Conservation (phyloP, 2,797 vertebrate species). For the Ctenopoma multispine region DNA sequence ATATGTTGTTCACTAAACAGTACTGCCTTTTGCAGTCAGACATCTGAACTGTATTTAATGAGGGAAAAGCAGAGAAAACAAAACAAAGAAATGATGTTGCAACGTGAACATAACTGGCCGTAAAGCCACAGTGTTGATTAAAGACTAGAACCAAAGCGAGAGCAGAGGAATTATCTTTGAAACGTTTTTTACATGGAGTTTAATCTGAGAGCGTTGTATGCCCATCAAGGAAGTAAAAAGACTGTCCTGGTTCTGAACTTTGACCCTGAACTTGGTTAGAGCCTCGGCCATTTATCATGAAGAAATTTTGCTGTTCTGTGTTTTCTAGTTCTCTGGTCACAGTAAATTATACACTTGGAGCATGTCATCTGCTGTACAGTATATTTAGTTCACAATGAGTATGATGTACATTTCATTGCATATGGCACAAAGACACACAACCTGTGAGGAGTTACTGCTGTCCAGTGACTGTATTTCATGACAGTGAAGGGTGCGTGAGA, state of each 20-base stretch:
- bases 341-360: constrained; percentile 16
- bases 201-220: not conserved
- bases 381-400: constrained; percentile 8
- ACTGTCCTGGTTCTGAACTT: constrained; percentile 24
- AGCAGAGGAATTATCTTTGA: not conserved
- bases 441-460: not conserved
- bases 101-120: not conserved
- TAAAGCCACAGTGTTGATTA: not conserved
- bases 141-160: not conserved
- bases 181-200: not conserved
- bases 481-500: not conserved
- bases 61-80: constrained; percentile 16
- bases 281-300: not conserved
- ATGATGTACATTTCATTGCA: constrained; percentile 11
- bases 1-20: constrained; percentile 21
- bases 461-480: not conserved
- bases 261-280: constrained; percentile 22
- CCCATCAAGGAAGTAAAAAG: not conserved
- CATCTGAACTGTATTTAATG: constrained; percentile 23
- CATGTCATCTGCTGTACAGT: not conserved
- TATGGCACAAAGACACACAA: constrained; percentile 8
- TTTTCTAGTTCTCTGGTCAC: constrained; percentile 25
- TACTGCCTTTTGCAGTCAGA: constrained; percentile 16
- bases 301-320: constrained; percentile 2
- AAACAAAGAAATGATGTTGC: not conserved